Percentiles rank a stretch among this genome's conserved stretches.
These are phyloP conservation scores for Meliscaeva auricollis DNA, from an alignment of 2,888 invertebrate species.

Conservation along the genomic window DNA sequence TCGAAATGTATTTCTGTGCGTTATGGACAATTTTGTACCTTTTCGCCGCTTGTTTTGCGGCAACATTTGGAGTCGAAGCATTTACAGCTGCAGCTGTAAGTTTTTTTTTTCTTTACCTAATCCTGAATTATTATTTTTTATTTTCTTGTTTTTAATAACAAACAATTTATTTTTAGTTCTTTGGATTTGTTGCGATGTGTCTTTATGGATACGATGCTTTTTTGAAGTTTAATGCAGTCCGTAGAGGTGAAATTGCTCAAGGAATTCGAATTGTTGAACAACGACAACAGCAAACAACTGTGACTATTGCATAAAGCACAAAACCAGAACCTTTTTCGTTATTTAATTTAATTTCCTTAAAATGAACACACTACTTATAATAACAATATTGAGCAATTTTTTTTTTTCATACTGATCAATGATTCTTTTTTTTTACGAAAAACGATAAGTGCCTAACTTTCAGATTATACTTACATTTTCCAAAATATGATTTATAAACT, in stretches of 20 bases:
- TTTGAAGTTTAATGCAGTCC: conserved; percentile 89
- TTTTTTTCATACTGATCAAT: conserved; percentile 51
- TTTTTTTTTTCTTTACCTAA: conserved; percentile 70
- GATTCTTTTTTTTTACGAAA: conserved; percentile 37
- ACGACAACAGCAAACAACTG: conserved; percentile 73
- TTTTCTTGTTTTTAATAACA: neutral
- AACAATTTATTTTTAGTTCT: conserved; percentile 87
- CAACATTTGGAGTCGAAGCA: conserved; percentile 86
- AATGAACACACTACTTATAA: conserved; percentile 35
- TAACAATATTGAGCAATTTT: conserved; percentile 57
- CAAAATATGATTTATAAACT: neutral
- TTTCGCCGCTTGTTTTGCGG: conserved; percentile 89
- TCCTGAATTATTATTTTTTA: neutral
- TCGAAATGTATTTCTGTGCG: conserved; percentile 91
- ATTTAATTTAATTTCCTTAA: conserved; percentile 10
- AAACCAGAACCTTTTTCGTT: neutral
- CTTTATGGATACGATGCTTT: conserved; percentile 92
- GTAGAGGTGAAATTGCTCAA: conserved; percentile 89
- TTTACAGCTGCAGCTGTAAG: conserved; percentile 89
- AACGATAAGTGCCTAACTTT: conserved; percentile 51
- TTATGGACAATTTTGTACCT: conserved; percentile 91
- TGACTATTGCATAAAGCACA: conserved; percentile 68
- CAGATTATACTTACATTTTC: conserved; percentile 55
- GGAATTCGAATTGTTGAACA: conserved; percentile 83
- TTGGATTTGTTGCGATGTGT: conserved; percentile 92